Base-by-base conservation (phyloP, 1,140 invertebrate genomes). In the Drosophila chauvacae region DNA sequence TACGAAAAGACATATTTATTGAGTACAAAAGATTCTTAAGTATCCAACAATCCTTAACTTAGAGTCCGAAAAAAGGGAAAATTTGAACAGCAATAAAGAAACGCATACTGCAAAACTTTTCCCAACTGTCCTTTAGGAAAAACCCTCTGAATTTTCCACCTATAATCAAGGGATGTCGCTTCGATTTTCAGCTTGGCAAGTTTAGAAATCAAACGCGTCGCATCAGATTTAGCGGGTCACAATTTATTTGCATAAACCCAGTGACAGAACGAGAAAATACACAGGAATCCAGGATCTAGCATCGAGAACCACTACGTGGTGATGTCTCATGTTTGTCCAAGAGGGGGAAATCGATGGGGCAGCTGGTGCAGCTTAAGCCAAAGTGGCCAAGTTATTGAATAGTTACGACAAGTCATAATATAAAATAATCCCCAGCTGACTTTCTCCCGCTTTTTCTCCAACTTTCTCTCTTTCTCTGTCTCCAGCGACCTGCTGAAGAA, bases 401-500 rank as follows among this genome's bases (percentile, higher is more conserved):
- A 80, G 71, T 74, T 77, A 87, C 76, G 72, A 80, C 68, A 83
- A 70, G 64, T 64, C 70, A 79, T 87, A 86, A 86, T 76, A 76
- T 66, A 68, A 60, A 71, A 53, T 86, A 87, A 78, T 73, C 58
- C 65, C 48, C 33, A 62, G 53, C 64, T 60, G 53, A 48, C 45
- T 59, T 45, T 44, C 14, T 11, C 33, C n/a, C 35, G 7, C 37
- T 13, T 39, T 18, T 14, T 28, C 33, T 44, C n/a, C 18, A 45
- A 20, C 7, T 23, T 33, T 26, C 26, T 10, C 26, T 35, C 39
- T 0, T 7, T 30, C 7, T 30, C 30, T 9, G 30, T 30, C n/a
- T 57, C 39, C 94, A 97, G 96, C 50, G 96, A 97, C 84, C 95
- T 96, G 75, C 92, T 97, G 26, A 96, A 96, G 81, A 96, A 96